Percentiles rank a stretch among this genome's conserved stretches.
phyloP scores from a whole-genome alignment of 2,797 vertebrate species.

The Halcyon badia region DNA sequence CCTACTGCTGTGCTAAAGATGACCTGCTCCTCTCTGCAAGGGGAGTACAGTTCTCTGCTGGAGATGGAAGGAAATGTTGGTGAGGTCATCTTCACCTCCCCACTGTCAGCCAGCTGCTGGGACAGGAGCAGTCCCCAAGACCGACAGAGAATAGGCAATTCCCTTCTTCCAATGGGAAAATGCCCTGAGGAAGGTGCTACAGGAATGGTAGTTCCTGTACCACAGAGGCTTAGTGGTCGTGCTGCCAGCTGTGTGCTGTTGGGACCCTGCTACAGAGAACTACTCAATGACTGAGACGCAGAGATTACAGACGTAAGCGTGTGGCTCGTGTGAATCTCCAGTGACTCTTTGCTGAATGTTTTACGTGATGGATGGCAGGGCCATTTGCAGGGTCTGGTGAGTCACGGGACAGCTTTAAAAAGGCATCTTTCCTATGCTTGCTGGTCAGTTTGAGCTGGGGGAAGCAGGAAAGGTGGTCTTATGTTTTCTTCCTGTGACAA shows the following conservation, averaged over 20 bases:
- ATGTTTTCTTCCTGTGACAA: neutral
- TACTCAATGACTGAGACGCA: accelerated
- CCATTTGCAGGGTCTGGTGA: neutral
- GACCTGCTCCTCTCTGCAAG: neutral
- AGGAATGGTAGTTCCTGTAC: accelerated
- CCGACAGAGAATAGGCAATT: neutral
- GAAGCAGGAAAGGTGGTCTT: neutral
- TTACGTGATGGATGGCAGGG: neutral
- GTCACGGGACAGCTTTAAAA: neutral
- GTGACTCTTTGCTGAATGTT: neutral
- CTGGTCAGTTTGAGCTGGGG: neutral
- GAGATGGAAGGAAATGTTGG: neutral
- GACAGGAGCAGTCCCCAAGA: neutral
- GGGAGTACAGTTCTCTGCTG: neutral
- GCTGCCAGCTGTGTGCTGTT: neutral
- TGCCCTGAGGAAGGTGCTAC: accelerated
- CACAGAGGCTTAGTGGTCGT: accelerated
- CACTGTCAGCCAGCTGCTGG: neutral
- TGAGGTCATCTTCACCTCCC: neutral
- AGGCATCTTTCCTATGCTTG: neutral
- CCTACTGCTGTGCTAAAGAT: neutral
- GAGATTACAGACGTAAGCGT: accelerated
- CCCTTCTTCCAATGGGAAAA: neutral
- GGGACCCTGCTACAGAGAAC: neutral
- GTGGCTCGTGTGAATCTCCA: accelerated